Evolutionary conservation across 2,113 vertebrate genomes (phyloP).

Genomic region (Actenoides lindsayi): DNA sequence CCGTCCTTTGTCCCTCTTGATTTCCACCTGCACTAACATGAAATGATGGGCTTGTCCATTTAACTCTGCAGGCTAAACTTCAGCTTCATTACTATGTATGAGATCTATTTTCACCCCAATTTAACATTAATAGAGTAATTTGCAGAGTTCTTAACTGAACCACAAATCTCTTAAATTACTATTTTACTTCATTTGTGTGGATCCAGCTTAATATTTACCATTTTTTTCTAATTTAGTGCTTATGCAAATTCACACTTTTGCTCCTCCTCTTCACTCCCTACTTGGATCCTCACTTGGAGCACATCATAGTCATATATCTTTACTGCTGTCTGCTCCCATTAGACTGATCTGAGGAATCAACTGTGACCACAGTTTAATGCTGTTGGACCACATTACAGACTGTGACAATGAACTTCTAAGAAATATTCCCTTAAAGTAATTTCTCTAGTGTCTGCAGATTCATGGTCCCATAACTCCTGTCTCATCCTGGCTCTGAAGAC

Average conservation of each 20-base stretch:
- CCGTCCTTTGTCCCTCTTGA: background rate
- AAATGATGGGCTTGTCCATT: slow-evolving; percentile 1
- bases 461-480: background rate
- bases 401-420: background rate
- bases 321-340: background rate
- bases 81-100: slow-evolving; percentile 56
- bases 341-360: background rate
- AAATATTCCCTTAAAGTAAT: background rate
- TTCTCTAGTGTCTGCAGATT: background rate
- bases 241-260: background rate
- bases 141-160: slow-evolving; percentile 29
- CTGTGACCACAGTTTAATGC: background rate
- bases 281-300: background rate
- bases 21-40: fast-evolving
- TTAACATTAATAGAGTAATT: slow-evolving; percentile 61
- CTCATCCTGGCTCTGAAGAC: background rate
- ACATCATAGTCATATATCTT: background rate
- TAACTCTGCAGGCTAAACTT: slow-evolving; percentile 37
- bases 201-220: background rate
- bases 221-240: slow-evolving; percentile 2
- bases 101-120: slow-evolving; percentile 58
- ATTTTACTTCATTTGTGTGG: slow-evolving; percentile 18
- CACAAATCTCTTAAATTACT: slow-evolving; percentile 33
- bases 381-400: background rate
- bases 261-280: background rate